Evolutionary conservation across 2,113 vertebrate species (phyloP).

Genomic region (Barnardius zonarius): DNA sequence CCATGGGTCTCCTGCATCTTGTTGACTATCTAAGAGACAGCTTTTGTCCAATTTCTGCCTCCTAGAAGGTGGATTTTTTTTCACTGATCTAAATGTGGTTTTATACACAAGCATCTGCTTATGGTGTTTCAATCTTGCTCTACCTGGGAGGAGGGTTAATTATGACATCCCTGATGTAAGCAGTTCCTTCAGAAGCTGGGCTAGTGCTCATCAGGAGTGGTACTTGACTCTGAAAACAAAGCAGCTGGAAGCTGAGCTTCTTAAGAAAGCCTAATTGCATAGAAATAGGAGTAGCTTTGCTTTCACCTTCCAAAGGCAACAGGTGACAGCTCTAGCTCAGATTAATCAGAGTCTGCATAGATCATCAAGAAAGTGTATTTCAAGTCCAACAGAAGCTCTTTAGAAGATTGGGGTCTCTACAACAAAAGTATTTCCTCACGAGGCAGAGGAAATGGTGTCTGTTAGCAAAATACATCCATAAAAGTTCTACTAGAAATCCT

Average conservation of each 20-base stretch:
- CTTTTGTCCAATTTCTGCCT: background rate
- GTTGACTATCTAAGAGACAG: background rate
- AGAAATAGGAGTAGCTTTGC: background rate
- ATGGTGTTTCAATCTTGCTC: too few species aligned
- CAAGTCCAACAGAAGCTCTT: background rate
- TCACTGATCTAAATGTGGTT: background rate
- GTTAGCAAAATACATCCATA: background rate
- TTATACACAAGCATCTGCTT: background rate
- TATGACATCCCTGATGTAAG: background rate
- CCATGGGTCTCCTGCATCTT: background rate
- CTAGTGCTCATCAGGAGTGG: background rate
- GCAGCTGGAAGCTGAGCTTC: background rate
- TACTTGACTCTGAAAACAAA: background rate
- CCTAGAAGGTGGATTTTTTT: background rate
- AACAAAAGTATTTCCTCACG: fast-evolving
- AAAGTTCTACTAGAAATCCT: background rate
- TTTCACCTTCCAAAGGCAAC: background rate
- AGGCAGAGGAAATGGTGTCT: background rate
- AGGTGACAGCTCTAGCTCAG: background rate
- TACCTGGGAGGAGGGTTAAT: background rate
- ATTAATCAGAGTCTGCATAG: background rate
- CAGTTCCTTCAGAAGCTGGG: background rate
- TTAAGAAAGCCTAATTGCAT: background rate
- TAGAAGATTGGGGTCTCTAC: background rate
- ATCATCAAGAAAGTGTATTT: background rate